phyloP scores from a whole-genome alignment of 1,140 invertebrate species.

The Planococcus citri region DNA sequence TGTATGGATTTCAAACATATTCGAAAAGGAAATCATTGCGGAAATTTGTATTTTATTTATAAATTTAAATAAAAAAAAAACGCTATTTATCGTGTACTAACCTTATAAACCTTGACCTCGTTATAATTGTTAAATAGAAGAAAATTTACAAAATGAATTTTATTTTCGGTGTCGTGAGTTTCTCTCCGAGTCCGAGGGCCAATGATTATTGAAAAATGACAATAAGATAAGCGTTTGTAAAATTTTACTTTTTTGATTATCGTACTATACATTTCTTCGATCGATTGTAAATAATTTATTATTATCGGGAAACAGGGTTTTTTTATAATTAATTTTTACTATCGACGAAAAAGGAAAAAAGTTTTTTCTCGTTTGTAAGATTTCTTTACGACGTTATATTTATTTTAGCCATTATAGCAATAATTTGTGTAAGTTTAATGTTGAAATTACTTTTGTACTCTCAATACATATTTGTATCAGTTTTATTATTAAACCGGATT shows the following conservation, averaged over 20 bases:
- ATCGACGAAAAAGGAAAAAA: too few species aligned
- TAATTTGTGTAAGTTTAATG: background rate
- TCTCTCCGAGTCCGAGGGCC: background rate
- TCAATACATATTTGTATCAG: background rate
- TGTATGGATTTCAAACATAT: too few species aligned
- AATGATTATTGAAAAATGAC: background rate
- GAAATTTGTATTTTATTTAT: too few species aligned
- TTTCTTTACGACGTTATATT: conserved; percentile 7
- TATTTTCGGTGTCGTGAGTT: background rate
- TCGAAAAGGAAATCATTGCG: too few species aligned
- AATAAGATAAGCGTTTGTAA: background rate
- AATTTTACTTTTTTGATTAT: too few species aligned
- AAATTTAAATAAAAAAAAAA: too few species aligned
- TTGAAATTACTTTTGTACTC: conserved; percentile 4
- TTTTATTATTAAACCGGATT: too few species aligned
- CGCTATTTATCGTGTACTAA: too few species aligned
- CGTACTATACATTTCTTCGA: too few species aligned
- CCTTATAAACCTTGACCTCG: too few species aligned
- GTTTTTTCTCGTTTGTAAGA: background rate
- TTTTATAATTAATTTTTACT: conserved; percentile 4
- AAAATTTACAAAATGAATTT: too few species aligned
- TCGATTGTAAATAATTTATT: background rate
- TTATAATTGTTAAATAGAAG: too few species aligned
- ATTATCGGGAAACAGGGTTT: background rate
- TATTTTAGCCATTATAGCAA: conserved; percentile 7